A percentile compares a stretch with the other conserved stretches of the same genome.
These are phyloP conservation scores for Puffinus mauretanicus DNA, from an alignment of 2,113 vertebrate genomes.

Conservation along the genomic window DNA sequence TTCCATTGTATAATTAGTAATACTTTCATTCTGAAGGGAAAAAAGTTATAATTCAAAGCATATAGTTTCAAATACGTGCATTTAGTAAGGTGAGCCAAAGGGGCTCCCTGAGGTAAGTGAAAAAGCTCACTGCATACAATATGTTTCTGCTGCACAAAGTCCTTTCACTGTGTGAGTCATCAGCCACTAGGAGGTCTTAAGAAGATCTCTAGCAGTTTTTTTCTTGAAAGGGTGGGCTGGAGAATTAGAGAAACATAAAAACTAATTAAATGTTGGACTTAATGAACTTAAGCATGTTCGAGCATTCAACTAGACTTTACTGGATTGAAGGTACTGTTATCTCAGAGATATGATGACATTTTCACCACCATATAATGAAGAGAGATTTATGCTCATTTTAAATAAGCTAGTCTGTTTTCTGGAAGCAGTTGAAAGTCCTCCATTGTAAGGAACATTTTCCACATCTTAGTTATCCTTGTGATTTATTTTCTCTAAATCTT, in stretches of 20 bases:
- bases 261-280: slow-evolving; percentile 30
- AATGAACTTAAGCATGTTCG: neutral
- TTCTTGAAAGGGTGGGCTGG: neutral
- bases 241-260: slow-evolving; percentile 32
- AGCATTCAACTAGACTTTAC: neutral
- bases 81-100: neutral
- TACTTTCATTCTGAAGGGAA: neutral
- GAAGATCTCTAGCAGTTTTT: neutral
- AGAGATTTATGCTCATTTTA: neutral
- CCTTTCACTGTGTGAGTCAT: slow-evolving; percentile 22
- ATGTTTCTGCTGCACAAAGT: neutral
- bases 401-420: neutral
- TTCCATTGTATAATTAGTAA: neutral
- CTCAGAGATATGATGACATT: neutral
- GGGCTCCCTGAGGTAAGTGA: neutral
- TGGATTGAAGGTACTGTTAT: neutral
- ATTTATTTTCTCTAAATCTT: neutral
- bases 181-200: neutral
- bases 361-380: neutral
- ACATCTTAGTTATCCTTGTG: neutral
- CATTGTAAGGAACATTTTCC: neutral
- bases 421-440: neutral
- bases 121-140: slow-evolving; percentile 25
- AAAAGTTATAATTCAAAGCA: neutral
- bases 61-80: neutral